Base-by-base conservation (phyloP, 2,113 vertebrate species). In the Hippolais icterina region DNA sequence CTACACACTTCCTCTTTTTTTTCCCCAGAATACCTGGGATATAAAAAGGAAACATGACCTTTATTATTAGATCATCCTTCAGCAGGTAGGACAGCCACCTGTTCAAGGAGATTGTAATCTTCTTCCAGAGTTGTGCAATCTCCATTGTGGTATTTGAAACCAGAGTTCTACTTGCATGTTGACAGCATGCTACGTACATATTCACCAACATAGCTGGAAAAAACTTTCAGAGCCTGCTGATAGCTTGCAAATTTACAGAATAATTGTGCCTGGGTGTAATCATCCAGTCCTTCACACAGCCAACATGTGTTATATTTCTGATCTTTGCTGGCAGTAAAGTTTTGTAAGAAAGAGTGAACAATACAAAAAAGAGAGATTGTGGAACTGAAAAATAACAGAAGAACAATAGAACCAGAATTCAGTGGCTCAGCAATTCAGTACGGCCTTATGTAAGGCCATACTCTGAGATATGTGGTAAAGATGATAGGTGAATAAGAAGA, bases 141-240 rank as follows among this genome's bases (percentile, higher is more conserved):
- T 83, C n/a, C 20, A 20, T 44, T 65, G 22, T 29, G 21, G 8
- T 42, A 22, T 39, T 49, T 52, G 41, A 80, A 90, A 72, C 15
- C 28, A 56, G 27, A 68, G 31, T 42, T 64, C 41, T 61, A 4
- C 35, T 68, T 2, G 3, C n/a, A 63, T 46, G 22, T 10, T 70
- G 65, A 50, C 56, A 66, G 25, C 31, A 44, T 24, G 35, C 6
- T 44, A 61, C 0, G 0, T 28, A 35, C 11, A 14, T 47, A 39
- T 28, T 77, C 37, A 65, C 8, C 24, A 60, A 10, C 50, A 61
- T 13, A 84, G 41, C 11, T 24, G 5, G 35, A 25, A 50, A 68
- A 77, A 81, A 20, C 27, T 81, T 80, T 77, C 39, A 44, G 16
- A 42, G 27, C 57, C 27, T 90, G 35, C 53, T 63, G 39, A 63